A percentile compares a stretch with the other conserved stretches of the same genome.
phyloP scores from a whole-genome alignment of 1,140 invertebrate species.

The Heliconius congener region DNA sequence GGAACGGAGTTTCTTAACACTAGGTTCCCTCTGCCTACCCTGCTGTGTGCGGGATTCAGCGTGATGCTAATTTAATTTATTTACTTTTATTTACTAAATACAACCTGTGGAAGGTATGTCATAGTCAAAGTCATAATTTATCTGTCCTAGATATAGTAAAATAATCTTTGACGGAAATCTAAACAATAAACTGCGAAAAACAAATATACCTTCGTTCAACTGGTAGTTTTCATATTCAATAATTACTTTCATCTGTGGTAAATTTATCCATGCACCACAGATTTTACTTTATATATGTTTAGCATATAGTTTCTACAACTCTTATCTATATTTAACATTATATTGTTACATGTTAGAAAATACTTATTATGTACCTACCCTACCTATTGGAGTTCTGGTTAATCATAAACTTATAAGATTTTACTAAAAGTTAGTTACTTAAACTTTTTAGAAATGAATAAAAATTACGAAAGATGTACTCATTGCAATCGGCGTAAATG shows the following conservation, averaged over 20 bases:
- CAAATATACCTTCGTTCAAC: background rate
- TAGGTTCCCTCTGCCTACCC: too few species aligned
- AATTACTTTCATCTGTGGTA: background rate
- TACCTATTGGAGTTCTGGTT: background rate
- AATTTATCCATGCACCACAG: background rate
- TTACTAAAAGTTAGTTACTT: background rate
- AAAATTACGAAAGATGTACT: constrained; percentile 74
- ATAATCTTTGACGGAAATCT: background rate
- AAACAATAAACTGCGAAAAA: constrained; percentile 2
- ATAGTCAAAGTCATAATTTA: background rate
- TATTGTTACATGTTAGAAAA: too few species aligned
- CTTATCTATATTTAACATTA: background rate
- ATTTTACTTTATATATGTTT: background rate
- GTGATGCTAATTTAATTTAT: too few species aligned
- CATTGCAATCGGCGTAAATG: constrained; percentile 75
- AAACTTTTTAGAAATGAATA: constrained; percentile 59
- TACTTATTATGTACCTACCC: background rate
- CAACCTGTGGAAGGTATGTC: background rate
- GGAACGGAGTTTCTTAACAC: too few species aligned
- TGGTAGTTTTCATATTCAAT: background rate
- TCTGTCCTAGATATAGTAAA: background rate
- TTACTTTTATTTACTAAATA: background rate
- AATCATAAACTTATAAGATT: background rate
- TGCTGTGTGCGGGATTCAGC: too few species aligned
- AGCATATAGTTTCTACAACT: background rate